phyloP scores from a whole-genome alignment of 2,888 invertebrate species.

The Acanthosepion lycidas region DNA sequence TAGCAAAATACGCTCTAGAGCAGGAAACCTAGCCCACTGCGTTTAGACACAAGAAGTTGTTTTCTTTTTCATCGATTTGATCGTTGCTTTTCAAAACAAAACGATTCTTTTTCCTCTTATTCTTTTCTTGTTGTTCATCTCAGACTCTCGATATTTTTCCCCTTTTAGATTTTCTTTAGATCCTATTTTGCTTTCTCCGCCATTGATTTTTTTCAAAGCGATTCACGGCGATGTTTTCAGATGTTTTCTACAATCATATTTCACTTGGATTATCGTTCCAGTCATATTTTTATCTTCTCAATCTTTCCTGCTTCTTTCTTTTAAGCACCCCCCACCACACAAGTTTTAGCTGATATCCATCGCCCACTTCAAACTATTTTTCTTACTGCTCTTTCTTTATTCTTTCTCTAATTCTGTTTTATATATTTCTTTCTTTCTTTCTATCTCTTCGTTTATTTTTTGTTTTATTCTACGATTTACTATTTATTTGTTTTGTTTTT shows the following conservation, averaged over 20 bases:
- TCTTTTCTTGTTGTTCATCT: background rate
- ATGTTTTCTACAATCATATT: background rate
- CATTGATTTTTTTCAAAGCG: background rate
- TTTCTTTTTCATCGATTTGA: background rate
- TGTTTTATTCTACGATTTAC: too few species aligned
- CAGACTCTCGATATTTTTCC: background rate
- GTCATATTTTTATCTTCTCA: background rate
- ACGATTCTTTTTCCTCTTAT: background rate
- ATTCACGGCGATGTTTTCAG: background rate
- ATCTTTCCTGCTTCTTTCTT: background rate
- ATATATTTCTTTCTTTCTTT: too few species aligned
- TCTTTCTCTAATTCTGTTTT: too few species aligned
- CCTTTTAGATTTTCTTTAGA: background rate
- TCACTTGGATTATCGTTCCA: background rate
- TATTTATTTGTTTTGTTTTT: too few species aligned
- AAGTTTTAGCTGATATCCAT: too few species aligned
- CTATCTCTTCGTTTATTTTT: too few species aligned
- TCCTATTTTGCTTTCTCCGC: background rate
- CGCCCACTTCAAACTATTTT: too few species aligned
- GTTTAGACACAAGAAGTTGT: background rate
- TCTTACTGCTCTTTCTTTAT: too few species aligned
- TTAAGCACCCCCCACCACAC: background rate
- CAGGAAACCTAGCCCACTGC: too few species aligned
- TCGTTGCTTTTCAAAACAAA: background rate
- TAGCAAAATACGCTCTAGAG: too few species aligned